These are phyloP conservation scores for Enteromius argenteus DNA, from an alignment of 2,797 vertebrate genomes.

Conservation along the genomic window DNA sequence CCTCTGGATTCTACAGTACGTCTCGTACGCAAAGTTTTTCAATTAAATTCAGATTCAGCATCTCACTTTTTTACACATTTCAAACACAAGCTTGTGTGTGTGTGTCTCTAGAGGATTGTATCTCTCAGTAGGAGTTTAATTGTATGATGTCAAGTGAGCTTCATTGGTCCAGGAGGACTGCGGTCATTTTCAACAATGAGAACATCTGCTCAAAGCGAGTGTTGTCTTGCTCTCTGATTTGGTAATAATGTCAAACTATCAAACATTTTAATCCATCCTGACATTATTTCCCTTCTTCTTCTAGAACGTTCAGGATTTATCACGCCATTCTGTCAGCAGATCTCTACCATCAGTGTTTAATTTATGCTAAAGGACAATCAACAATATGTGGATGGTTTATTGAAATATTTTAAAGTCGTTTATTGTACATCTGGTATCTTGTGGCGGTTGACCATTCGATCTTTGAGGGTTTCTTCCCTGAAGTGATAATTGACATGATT, in stretches of 20 bases:
- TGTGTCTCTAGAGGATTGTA: slow-evolving; percentile 9
- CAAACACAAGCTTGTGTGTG: not conserved
- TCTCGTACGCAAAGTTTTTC: not conserved
- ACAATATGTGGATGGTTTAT: slow-evolving; percentile 22
- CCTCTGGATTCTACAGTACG: not conserved
- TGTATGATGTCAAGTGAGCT: slow-evolving; percentile 40
- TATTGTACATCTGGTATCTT: slow-evolving; percentile 28
- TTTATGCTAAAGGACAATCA: slow-evolving; percentile 27
- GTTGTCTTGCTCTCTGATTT: slow-evolving; percentile 45
- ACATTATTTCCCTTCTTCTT: slow-evolving; percentile 40
- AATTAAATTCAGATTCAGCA: not conserved
- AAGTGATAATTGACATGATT: slow-evolving; percentile 13
- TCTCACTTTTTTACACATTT: not conserved
- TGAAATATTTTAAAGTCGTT: slow-evolving; percentile 36
- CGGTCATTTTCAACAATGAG: slow-evolving; percentile 6
- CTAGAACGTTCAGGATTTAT: slow-evolving; percentile 46
- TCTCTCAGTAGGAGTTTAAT: slow-evolving; percentile 28
- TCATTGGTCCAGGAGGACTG: slow-evolving; percentile 25
- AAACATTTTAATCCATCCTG: slow-evolving; percentile 45
- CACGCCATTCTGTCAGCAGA: not conserved
- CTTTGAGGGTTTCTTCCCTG: not conserved
- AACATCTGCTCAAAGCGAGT: slow-evolving; percentile 31
- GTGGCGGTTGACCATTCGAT: slow-evolving; percentile 6
- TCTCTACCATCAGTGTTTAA: slow-evolving; percentile 35
- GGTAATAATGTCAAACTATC: slow-evolving; percentile 38